Percentiles rank a stretch among this genome's conserved stretches.
phyloP scores from a whole-genome alignment of 1,140 invertebrate genomes.

The Calephelis nemesis region DNA sequence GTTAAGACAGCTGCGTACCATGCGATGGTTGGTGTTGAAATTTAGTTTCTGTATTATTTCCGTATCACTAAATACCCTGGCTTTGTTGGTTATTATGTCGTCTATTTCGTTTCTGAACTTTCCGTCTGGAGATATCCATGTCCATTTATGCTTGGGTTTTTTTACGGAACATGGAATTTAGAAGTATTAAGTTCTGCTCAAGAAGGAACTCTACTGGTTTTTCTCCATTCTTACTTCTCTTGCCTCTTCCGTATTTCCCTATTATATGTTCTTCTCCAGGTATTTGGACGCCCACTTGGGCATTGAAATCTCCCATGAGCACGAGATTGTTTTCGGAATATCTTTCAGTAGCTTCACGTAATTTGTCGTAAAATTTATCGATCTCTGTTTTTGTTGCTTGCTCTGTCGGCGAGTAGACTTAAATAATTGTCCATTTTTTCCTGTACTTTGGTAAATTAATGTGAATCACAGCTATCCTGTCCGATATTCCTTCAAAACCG shows the following conservation, averaged over 20 bases:
- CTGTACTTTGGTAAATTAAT: conserved; percentile 22
- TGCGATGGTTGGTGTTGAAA: conserved; percentile 46
- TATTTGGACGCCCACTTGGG: background rate
- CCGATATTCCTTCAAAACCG: conserved; percentile 5
- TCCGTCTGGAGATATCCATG: conserved; percentile 35
- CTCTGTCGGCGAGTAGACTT: conserved; percentile 17
- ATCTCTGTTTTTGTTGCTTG: conserved; percentile 21
- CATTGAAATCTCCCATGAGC: conserved; percentile 20
- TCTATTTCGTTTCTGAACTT: conserved; percentile 45
- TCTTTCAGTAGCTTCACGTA: conserved; percentile 14
- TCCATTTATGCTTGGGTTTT: conserved; percentile 21
- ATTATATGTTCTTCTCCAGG: conserved; percentile 16
- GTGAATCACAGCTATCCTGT: background rate
- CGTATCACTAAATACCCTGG: conserved; percentile 32
- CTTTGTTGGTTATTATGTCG: conserved; percentile 42
- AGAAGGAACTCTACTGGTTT: conserved; percentile 4
- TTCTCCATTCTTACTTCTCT: conserved; percentile 42
- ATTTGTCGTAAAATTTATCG: conserved; percentile 11
- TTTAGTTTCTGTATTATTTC: conserved; percentile 42
- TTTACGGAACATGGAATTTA: conserved; percentile 40
- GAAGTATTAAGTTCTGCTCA: conserved; percentile 41
- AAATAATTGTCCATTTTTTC: conserved; percentile 17
- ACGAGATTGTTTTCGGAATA: conserved; percentile 16
- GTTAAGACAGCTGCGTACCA: conserved; percentile 37
- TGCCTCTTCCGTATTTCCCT: conserved; percentile 26